A percentile compares a stretch with the other conserved stretches of the same genome.
phyloP scores from a whole-genome alignment of 1,140 invertebrate genomes.

The Drosophila carrolli region DNA sequence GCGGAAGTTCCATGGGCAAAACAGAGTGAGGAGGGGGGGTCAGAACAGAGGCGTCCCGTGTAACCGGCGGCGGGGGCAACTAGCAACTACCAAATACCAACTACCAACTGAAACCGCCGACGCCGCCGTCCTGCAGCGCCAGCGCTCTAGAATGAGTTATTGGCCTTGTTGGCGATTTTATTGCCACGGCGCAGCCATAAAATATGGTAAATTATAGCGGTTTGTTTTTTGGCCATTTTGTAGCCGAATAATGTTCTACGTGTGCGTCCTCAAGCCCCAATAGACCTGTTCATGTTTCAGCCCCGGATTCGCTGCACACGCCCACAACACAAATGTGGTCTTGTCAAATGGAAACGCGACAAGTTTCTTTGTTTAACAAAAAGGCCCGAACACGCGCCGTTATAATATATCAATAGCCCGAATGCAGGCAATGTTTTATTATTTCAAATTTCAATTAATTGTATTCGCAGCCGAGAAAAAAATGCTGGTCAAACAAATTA shows the following conservation, averaged over 20 bases:
- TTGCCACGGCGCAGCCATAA: constrained; percentile 84
- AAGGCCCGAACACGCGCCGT: constrained; percentile 39
- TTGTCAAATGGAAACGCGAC: constrained; percentile 60
- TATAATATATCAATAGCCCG: constrained; percentile 43
- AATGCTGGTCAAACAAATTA: constrained; percentile 25
- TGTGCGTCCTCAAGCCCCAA: constrained; percentile 67
- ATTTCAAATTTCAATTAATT: constrained; percentile 41
- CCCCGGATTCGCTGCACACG: constrained; percentile 52
- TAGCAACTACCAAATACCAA: constrained; percentile 22
- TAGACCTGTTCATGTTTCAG: constrained; percentile 68
- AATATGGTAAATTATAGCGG: constrained; percentile 85
- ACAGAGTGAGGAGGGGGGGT: neutral
- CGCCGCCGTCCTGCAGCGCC: constrained; percentile 61
- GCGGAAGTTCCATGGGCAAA: constrained; percentile 57
- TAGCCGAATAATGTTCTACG: constrained; percentile 83
- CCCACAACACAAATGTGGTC: constrained; percentile 59
- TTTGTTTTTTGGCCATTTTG: constrained; percentile 85
- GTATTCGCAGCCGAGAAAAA: constrained; percentile 13
- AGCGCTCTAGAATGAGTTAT: constrained; percentile 83
- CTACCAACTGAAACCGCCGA: constrained; percentile 9
- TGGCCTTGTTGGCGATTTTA: constrained; percentile 84
- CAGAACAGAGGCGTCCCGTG: constrained; percentile 41
- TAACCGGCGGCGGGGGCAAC: constrained; percentile 72
- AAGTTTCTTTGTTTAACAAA: constrained; percentile 52
- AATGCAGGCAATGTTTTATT: constrained; percentile 32